These are phyloP conservation scores for Syngnathus scovelli DNA, from an alignment of 2,113 vertebrate species.

Conservation along the genomic window DNA sequence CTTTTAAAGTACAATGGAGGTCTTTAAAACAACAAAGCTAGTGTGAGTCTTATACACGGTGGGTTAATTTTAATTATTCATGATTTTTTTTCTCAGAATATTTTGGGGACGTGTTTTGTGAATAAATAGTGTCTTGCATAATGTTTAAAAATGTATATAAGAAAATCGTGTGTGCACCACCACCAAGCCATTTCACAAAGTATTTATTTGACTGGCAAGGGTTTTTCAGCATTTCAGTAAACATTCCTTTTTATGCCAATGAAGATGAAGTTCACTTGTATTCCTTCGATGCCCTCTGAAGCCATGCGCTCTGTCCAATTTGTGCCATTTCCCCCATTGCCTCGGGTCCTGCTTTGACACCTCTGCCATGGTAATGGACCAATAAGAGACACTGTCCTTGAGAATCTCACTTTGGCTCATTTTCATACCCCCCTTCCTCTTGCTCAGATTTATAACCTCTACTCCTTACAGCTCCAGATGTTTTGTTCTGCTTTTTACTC, in stretches of 20 bases:
- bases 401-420: constrained; percentile 68
- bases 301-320: constrained; percentile 64
- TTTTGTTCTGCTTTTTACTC: constrained; percentile 72
- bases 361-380: constrained; percentile 65
- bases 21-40: not conserved
- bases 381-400: constrained; percentile 69
- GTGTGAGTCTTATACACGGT: not conserved
- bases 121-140: not conserved
- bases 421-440: constrained; percentile 53
- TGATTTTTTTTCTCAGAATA: not conserved
- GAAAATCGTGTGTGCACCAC: not conserved
- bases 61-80: not conserved
- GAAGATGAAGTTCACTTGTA: constrained; percentile 33
- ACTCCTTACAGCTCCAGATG: constrained; percentile 73
- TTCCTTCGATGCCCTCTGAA: constrained; percentile 54
- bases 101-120: not conserved
- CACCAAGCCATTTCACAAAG: not conserved
- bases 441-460: constrained; percentile 67
- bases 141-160: not conserved
- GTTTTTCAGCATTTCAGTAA: not conserved
- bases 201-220: not conserved
- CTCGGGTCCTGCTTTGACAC: constrained; percentile 65
- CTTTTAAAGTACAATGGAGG: not conserved
- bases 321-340: constrained; percentile 67
- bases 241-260: constrained; percentile 36